Base-by-base conservation (phyloP, 2,888 invertebrate species). In the Mythimna loreyi region DNA sequence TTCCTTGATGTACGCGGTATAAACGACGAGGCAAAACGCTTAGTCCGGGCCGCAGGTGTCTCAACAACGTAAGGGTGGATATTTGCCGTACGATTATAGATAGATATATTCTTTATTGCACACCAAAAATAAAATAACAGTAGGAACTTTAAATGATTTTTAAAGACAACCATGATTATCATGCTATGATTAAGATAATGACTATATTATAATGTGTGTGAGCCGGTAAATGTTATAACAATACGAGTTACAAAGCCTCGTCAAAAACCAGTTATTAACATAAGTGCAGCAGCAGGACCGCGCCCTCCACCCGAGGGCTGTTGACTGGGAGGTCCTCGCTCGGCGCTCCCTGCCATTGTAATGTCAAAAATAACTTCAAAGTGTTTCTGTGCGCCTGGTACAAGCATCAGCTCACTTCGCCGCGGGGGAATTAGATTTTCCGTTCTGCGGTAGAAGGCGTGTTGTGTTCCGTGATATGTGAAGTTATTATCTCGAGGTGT, bases 321-420 rank as follows among this genome's bases (percentile, higher is more conserved):
- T 81, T 53, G 67, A 83, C 43, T 67, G 28, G 52, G 52, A 62
- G 69, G 67, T 53, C 58, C 63, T 55, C 52, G 58, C n/a, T n/a
- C 53, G n/a, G 1, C 43, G n/a, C 43, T 5, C 2, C 3, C 25
- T 3, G 25, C 55, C 61, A 80, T 72, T 82, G 82, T 80, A 71
- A 75, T 69, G 80, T 75, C 52, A 45, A 62, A 66, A 69, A 66
- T 61, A 74, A 40, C 67, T 71, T 82, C 80, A 80, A 82, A 80
- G 81, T 55, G 33, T 56, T 71, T 72, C 63, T 75, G 74, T 59
- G 30, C 61, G 68, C 47, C 45, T 63, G 57, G 50, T 59, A 59
- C 52, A 55, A 72, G 65, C 68, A 65, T 6, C 40, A 49, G 47
- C 53, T 36, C 49, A 21, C 52, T 55, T 9, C 28, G 60, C 68